Evolutionary conservation across 1,140 invertebrate genomes (phyloP).

Genomic region (Drosophila nannoptera): DNA sequence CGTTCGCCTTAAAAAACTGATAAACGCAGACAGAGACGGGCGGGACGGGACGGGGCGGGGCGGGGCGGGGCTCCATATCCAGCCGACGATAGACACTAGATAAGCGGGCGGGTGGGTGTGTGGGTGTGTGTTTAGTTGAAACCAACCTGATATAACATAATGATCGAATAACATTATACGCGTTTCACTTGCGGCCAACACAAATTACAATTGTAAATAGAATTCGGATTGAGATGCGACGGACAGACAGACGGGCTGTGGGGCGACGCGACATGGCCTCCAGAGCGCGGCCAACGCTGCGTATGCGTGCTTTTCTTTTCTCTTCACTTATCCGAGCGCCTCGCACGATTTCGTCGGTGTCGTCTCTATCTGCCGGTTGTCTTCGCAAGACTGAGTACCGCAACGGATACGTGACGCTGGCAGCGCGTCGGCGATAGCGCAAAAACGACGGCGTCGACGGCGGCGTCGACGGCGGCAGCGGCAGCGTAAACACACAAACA

Average conservation of each 20-base stretch:
- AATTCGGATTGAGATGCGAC: conserved; percentile 26
- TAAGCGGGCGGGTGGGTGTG: neutral
- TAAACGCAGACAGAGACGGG: conserved; percentile 1
- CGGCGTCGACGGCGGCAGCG: conserved; percentile 1
- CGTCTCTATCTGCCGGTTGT: conserved; percentile 78
- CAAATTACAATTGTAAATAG: conserved; percentile 44
- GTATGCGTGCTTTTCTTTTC: conserved; percentile 23
- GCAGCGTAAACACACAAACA: no score
- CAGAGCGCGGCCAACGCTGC: conserved; percentile 19
- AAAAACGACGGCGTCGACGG: conserved; percentile 46
- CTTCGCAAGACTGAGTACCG: conserved; percentile 72
- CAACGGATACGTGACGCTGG: conserved; percentile 62
- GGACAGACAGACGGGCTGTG: conserved; percentile 17
- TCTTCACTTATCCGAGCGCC: neutral
- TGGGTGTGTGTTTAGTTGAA: conserved; percentile 3
- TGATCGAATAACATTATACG: conserved; percentile 74
- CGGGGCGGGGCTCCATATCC: neutral
- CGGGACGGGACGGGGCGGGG: no score
- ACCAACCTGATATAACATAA: conserved; percentile 76
- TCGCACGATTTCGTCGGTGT: conserved; percentile 41
- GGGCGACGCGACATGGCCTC: conserved; percentile 49
- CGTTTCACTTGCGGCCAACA: conserved; percentile 53
- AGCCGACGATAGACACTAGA: conserved; percentile 11
- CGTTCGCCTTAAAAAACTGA: conserved; percentile 27
- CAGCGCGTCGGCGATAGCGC: conserved; percentile 51